A percentile compares a stretch with the other conserved stretches of the same genome.
phyloP scores from a whole-genome alignment of 2,888 invertebrate genomes.

The Drosophila diplacantha region DNA sequence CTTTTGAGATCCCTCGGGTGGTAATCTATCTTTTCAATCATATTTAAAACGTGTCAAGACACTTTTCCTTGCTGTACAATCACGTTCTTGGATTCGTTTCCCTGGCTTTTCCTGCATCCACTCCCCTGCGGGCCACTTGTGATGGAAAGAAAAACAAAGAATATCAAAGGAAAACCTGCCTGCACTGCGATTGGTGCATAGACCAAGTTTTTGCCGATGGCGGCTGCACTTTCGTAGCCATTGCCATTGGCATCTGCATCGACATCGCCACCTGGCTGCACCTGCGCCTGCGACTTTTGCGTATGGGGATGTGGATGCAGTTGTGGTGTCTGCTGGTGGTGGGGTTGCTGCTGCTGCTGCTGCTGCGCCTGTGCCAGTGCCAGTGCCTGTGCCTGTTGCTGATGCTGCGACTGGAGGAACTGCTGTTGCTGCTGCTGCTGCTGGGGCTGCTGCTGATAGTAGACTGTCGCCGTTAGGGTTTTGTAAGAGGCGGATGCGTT shows the following conservation, averaged over 20 bases:
- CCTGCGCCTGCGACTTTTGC: slow-evolving; percentile 12
- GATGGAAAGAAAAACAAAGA: slow-evolving; percentile 32
- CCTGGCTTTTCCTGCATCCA: slow-evolving; percentile 11
- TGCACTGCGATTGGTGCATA: slow-evolving; percentile 61
- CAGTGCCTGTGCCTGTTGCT: background rate
- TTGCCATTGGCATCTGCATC: slow-evolving; percentile 24
- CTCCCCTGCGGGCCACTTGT: slow-evolving; percentile 23
- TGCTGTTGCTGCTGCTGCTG: slow-evolving; percentile 30
- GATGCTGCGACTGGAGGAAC: slow-evolving; percentile 19
- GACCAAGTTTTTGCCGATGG: slow-evolving; percentile 53
- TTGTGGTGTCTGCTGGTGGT: slow-evolving; percentile 23
- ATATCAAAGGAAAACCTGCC: slow-evolving; percentile 64
- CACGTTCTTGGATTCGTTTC: background rate
- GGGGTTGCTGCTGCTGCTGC: slow-evolving; percentile 20
- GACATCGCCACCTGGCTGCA: slow-evolving; percentile 15
- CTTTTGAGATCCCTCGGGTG: background rate
- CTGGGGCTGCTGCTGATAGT: slow-evolving; percentile 62
- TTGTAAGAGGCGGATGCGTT: slow-evolving; percentile 40
- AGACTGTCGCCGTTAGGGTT: slow-evolving; percentile 63
- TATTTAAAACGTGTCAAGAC: too few species aligned
- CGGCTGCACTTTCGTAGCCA: slow-evolving; percentile 49
- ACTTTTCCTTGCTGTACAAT: too few species aligned
- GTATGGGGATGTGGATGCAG: slow-evolving; percentile 17
- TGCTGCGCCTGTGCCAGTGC: slow-evolving; percentile 15
- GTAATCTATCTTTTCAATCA: too few species aligned